Base-by-base conservation (phyloP, 2,888 invertebrate species). In the Macrophya alboannulata region DNA sequence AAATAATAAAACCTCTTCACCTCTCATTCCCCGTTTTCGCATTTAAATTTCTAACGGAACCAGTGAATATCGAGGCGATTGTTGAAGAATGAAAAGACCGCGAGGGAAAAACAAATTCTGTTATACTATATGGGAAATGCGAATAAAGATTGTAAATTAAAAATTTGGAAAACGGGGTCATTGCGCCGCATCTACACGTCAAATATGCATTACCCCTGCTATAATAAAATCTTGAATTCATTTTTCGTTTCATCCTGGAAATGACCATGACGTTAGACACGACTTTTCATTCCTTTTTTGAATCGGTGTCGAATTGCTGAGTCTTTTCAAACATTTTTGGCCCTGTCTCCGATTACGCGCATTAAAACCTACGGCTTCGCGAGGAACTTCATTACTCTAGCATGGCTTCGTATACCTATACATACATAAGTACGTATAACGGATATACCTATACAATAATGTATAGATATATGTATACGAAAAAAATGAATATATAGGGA, bases 261-360 rank as follows among this genome's bases (percentile, higher is more conserved):
- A 55, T 77, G n/a, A 37, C 43, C n/a, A n/a, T n/a, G n/a, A 2
- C 51, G n/a, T 15, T 17, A 15, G 55, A 48, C 51, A 15, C 74
- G 74, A n/a, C 45, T 74, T 45, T 21, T 77, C 31, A 55, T 77
- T 45, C 45, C 40, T 25, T 10, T 55, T 77, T 51, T 17, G 17
- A 77, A 77, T 55, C 55, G 55, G 77, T 77, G 55, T 77, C 77
- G 77, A 40, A 55, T 77, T 48, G 77, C 48, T 17, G 37, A 12
- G 31, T 31, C 77, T 37, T 51, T 37, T 55, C 77, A 37, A 77
- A 77, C 77, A 77, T 77, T 55, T 51, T 77, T 55, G 51, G 77
- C 77, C 55, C 77, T 45, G 51, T 77, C 77, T 77, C 77, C 77
- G 77, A 77, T 77, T 77, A 77, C 77, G 55, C 9, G 77, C 21